Base-by-base conservation (phyloP, 2,113 vertebrate species). In the Cardinalis cardinalis region DNA sequence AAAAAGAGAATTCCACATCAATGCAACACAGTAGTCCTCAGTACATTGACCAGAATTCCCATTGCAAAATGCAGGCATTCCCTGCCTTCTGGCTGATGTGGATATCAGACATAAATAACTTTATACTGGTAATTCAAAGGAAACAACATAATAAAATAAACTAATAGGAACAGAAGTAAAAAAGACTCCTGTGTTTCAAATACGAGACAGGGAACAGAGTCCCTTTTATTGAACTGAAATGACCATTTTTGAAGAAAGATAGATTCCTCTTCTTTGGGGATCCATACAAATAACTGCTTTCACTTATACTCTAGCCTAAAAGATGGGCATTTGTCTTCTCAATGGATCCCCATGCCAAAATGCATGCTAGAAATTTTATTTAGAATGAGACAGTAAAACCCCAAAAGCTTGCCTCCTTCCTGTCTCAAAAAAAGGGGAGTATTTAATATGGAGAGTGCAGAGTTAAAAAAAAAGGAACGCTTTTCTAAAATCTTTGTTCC, bases 401-500 rank as follows among this genome's bases (percentile, higher is more conserved):
- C 24, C 4, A 2, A 71, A 84, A 71, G 2, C 19, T n/a, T 26
- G 73, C 66, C 51, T 96, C 65, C 94, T 91, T 95, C 79, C 82
- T 89, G 36, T 92, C 79, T 96, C 66, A 95, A 96, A 96, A 96
- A 96, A 92, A 32, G 8, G 29, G 1, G 32, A 49, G 40, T 46
- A 82, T 90, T 96, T 97, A 66, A 24, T 96, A 88, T 72, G 95
- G 90, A 95, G 78, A 94, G 53, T 70, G 71, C 75, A 96, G 28
- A 89, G 59, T 86, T 7, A 18, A 61, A 43, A 32, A 55, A 55
- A 34, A 94, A 31, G 31, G 1, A 83, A 66, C 65, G 79, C 40
- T 92, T 96, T 96, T 93, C 85, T 75, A 69, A 95, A 97, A 96
- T 88, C 78, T 58, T 34, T 92, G 43, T 88, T 97, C 82, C 95